Percentiles rank a stretch among this genome's conserved stretches.
Evolutionary conservation across 2,797 vertebrate species (phyloP).

Genomic region (Malurus leucopterus): DNA sequence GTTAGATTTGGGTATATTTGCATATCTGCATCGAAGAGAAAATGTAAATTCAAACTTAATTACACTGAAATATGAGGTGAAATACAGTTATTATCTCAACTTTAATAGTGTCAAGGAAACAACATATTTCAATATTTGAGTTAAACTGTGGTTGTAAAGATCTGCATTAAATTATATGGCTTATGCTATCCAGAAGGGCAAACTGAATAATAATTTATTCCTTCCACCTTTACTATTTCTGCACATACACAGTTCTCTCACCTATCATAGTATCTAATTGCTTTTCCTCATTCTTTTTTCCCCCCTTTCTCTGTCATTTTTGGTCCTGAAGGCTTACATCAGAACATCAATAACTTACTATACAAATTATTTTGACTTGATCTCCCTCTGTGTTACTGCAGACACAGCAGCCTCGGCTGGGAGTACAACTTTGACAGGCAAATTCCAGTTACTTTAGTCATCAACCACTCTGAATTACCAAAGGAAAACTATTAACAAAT

Average conservation of each 20-base stretch:
- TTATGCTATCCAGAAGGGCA: neutral
- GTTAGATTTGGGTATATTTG: neutral
- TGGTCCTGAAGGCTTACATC: neutral
- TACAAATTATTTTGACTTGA: neutral
- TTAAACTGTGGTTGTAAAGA: neutral
- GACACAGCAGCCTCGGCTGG: neutral
- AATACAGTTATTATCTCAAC: neutral
- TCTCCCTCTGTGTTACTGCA: neutral
- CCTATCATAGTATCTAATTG: neutral
- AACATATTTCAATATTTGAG: neutral
- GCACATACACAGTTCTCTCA: neutral
- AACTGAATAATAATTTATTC: neutral
- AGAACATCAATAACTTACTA: neutral
- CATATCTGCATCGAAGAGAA: neutral
- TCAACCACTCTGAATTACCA: slow-evolving; percentile 2
- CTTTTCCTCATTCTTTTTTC: neutral
- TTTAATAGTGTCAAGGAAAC: neutral
- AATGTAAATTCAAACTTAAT: slow-evolving; percentile 19
- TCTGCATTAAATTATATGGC: neutral
- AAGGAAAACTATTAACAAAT: slow-evolving; percentile 29
- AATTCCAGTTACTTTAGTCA: slow-evolving; percentile 24
- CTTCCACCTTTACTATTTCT: neutral
- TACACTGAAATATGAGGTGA: neutral
- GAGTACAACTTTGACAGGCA: slow-evolving; percentile 22
- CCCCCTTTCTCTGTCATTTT: neutral